These are phyloP conservation scores for Herpailurus yagouaroundi DNA, from an alignment of 2,113 vertebrate species.

Conservation along the genomic window DNA sequence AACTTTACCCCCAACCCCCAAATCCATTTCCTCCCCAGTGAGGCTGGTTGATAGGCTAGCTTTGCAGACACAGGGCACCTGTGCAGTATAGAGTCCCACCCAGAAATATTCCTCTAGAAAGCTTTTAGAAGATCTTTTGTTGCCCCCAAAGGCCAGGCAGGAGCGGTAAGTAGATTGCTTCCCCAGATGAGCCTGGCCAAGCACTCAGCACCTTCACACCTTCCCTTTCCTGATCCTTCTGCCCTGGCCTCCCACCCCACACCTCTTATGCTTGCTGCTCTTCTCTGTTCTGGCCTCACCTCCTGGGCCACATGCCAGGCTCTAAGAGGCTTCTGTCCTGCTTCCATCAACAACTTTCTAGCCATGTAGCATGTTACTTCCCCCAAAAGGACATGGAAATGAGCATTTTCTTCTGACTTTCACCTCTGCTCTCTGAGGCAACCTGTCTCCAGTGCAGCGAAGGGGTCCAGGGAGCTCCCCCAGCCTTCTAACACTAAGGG, in stretches of 20 bases:
- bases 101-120: not conserved
- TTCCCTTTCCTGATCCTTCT: not conserved
- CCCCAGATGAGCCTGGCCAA: not conserved
- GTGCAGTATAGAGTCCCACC: not conserved
- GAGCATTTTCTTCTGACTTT: not conserved
- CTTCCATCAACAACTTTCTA: not conserved
- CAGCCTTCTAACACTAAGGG: not conserved
- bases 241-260: not conserved
- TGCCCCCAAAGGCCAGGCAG: not conserved
- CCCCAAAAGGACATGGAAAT: not conserved
- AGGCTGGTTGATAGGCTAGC: not conserved
- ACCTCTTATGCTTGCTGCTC: not conserved
- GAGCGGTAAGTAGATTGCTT: not conserved
- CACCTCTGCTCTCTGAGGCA: not conserved
- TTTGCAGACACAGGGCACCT: not conserved
- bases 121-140: not conserved
- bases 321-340: not conserved
- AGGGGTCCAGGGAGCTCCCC: not conserved
- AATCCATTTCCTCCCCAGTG: not conserved
- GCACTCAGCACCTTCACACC: not conserved
- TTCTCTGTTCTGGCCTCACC: not conserved
- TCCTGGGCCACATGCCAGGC: not conserved
- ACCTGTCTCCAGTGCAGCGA: not conserved
- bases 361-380: not conserved
- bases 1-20: not conserved